Evolutionary conservation across 2,797 vertebrate genomes (phyloP).

Genomic region (Cyprinodon diabolis): DNA sequence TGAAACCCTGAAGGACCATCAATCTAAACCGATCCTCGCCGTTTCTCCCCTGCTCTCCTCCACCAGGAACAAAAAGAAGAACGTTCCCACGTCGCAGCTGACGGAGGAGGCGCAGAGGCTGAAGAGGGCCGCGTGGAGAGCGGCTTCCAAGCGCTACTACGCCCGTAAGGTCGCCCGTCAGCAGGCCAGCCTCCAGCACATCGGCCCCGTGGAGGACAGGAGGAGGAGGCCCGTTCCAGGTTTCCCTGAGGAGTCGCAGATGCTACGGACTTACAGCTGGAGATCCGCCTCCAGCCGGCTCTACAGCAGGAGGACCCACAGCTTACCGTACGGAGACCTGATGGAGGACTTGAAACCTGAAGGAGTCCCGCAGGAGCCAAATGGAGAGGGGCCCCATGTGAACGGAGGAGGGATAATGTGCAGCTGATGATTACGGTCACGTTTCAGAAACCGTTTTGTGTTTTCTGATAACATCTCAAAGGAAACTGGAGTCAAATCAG

Average conservation of each 20-base stretch:
- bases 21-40: not conserved
- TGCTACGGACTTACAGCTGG: constrained; percentile 66
- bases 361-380: constrained; percentile 7
- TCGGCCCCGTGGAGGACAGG: constrained; percentile 7
- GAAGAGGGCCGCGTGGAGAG: constrained; percentile 77
- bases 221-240: constrained; percentile 34
- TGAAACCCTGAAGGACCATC: not conserved
- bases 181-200: constrained; percentile 16
- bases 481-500: not conserved
- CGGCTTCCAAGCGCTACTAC: constrained; percentile 74
- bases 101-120: constrained; percentile 75
- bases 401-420: constrained; percentile 60
- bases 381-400: constrained; percentile 22
- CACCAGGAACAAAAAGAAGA: constrained; percentile 69
- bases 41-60: constrained; percentile 6
- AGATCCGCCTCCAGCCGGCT: constrained; percentile 57
- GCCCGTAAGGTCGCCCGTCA: constrained; percentile 74
- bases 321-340: constrained; percentile 22
- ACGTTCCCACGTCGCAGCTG: constrained; percentile 64
- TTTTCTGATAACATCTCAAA: not conserved
- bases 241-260: constrained; percentile 50
- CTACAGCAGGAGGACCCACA: constrained; percentile 42
- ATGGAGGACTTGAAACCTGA: constrained; percentile 26
- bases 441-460: not conserved
- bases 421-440: constrained; percentile 42